These are phyloP conservation scores for Chroicocephalus ridibundus DNA, from an alignment of 2,113 vertebrate genomes.

Conservation along the genomic window DNA sequence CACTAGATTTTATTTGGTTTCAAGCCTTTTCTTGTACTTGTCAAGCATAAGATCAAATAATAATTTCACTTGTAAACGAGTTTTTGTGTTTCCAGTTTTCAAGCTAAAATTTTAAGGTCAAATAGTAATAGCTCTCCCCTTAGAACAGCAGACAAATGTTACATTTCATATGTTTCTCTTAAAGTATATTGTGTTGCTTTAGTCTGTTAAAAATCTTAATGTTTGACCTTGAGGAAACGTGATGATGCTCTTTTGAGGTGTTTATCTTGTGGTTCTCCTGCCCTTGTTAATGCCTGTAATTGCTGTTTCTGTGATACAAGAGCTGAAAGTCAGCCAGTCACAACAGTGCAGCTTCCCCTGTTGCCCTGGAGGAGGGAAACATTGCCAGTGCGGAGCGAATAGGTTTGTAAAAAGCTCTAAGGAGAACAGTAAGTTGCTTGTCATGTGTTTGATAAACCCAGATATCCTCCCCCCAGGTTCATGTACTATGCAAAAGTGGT, in stretches of 20 bases:
- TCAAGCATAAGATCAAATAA: neutral
- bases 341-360: neutral
- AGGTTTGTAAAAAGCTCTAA: neutral
- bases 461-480: neutral
- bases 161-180: neutral
- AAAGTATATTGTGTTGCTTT: neutral
- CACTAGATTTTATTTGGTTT: neutral
- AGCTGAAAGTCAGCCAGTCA: neutral
- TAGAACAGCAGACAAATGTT: neutral
- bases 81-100: neutral
- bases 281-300: neutral
- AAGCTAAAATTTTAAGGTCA: neutral
- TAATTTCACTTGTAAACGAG: neutral
- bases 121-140: neutral
- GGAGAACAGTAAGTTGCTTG: neutral
- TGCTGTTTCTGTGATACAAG: neutral
- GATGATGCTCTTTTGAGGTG: neutral
- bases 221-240: neutral
- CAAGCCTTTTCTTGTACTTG: neutral
- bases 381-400: rapidly evolving
- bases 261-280: neutral
- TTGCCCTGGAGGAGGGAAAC: neutral
- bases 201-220: neutral
- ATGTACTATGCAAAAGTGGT: neutral
- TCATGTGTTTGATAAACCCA: neutral